Conservation (phyloP, 2,888 invertebrate genomes). For the Fragum sueziense region DNA sequence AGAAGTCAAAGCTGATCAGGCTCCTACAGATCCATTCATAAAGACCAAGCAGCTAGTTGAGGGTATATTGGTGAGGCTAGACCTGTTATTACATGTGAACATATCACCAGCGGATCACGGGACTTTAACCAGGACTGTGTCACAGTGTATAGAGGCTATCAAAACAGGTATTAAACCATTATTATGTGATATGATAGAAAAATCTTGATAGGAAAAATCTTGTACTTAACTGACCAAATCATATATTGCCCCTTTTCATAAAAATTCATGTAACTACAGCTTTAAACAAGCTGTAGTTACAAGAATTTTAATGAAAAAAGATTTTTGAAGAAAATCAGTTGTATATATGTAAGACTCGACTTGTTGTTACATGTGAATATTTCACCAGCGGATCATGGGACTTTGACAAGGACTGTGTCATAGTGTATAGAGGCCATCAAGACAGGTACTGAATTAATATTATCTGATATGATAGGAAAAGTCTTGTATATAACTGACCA, state of each 20-base stretch:
- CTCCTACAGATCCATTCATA: not conserved
- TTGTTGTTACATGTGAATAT: slow-evolving; percentile 80
- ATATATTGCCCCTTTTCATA: too few relatives aligned
- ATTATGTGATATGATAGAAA: not conserved
- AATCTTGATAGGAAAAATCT: too few relatives aligned
- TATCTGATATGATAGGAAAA: too few relatives aligned
- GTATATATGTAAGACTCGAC: slow-evolving; percentile 72
- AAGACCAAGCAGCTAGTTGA: slow-evolving; percentile 74
- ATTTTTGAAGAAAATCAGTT: too few relatives aligned
- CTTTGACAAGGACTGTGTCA: slow-evolving; percentile 71
- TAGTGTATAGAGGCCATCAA: slow-evolving; percentile 63
- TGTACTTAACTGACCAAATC: too few relatives aligned
- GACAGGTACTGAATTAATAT: slow-evolving; percentile 45
- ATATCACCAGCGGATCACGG: slow-evolving; percentile 65
- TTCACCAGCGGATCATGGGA: slow-evolving; percentile 44
- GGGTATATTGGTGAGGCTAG: slow-evolving; percentile 75
- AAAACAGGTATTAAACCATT: slow-evolving; percentile 53
- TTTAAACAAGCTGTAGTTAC: too few relatives aligned
- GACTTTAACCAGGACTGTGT: slow-evolving; percentile 69
- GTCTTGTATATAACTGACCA: too few relatives aligned
- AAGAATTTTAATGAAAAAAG: too few relatives aligned
- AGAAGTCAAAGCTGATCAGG: slow-evolving; percentile 53
- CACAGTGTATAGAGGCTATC: slow-evolving; percentile 65
- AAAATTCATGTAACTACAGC: too few relatives aligned
- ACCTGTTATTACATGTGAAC: slow-evolving; percentile 78